phyloP scores from a whole-genome alignment of 2,888 invertebrate genomes.

The Polylopha cassiicola region DNA sequence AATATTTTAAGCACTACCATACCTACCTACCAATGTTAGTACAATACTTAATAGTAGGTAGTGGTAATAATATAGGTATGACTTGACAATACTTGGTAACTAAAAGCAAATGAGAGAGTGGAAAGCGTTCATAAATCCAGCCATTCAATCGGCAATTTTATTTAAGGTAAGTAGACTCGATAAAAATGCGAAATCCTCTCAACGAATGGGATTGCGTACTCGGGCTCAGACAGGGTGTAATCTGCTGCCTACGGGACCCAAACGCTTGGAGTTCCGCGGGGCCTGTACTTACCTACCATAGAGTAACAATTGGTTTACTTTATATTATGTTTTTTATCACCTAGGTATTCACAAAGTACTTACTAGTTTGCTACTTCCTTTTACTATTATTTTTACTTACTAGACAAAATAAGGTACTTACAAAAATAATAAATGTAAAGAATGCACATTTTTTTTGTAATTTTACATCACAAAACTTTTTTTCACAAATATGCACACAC shows the following conservation, averaged over 20 bases:
- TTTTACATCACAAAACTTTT: too few relatives aligned
- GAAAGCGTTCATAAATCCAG: slow-evolving; percentile 24
- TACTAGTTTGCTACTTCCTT: too few relatives aligned
- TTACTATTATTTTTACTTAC: too few relatives aligned
- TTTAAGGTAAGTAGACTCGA: slow-evolving; percentile 54
- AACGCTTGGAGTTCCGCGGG: slow-evolving; percentile 59
- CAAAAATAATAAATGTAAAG: too few relatives aligned
- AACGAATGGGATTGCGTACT: slow-evolving; percentile 71
- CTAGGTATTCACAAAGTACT: too few relatives aligned
- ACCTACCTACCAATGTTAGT: too few relatives aligned
- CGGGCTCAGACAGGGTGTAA: slow-evolving; percentile 74
- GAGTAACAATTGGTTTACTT: slow-evolving; percentile 40
- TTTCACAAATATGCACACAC: too few relatives aligned
- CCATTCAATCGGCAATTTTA: slow-evolving; percentile 46
- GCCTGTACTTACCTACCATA: slow-evolving; percentile 51
- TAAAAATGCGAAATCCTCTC: slow-evolving; percentile 71
- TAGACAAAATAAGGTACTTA: too few relatives aligned
- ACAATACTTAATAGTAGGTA: background rate
- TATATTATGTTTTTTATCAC: too few relatives aligned
- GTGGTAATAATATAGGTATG: background rate
- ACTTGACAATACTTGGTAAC: background rate
- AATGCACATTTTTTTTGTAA: too few relatives aligned
- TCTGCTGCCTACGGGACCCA: slow-evolving; percentile 70
- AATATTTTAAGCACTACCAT: too few relatives aligned
- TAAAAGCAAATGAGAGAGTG: slow-evolving; percentile 9